Conservation (phyloP, 2,113 vertebrate genomes). For the Xiphias gladius region DNA sequence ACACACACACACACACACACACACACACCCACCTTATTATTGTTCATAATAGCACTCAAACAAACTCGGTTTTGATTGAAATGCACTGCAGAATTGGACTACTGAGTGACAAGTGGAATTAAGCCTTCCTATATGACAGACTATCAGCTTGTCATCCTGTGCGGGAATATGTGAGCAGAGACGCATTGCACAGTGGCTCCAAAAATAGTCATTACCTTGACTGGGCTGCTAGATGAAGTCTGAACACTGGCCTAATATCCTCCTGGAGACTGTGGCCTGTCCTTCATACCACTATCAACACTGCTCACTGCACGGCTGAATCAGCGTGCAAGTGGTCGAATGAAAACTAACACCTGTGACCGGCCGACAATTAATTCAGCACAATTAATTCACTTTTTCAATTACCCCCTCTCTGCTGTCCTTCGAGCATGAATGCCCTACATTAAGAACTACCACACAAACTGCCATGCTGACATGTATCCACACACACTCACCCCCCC, state of each 20-base stretch:
- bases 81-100: conserved; percentile 71
- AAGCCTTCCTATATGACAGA: conserved; percentile 69
- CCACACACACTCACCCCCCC: conserved; percentile 45
- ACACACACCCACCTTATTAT: conserved; percentile 50
- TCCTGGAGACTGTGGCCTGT: conserved; percentile 76
- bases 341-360: conserved; percentile 35
- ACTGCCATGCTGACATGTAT: conserved; percentile 12
- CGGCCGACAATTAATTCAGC: conserved; percentile 54
- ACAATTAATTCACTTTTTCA: conserved; percentile 59
- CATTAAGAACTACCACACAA: conserved; percentile 50
- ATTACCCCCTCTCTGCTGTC: conserved; percentile 44
- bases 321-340: not conserved
- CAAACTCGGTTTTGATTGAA: conserved; percentile 71
- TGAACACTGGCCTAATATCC: conserved; percentile 80
- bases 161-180: conserved; percentile 51
- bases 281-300: conserved; percentile 70
- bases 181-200: conserved; percentile 44
- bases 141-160: conserved; percentile 72
- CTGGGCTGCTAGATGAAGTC: conserved; percentile 69
- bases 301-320: not conserved
- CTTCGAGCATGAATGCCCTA: conserved; percentile 55
- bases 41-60: conserved; percentile 67
- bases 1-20: conserved; percentile 44
- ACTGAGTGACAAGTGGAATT: conserved; percentile 77
- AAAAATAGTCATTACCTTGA: conserved; percentile 81